Evolutionary conservation across 2,888 invertebrate species (phyloP).

Genomic region (Drosophila borealis): DNA sequence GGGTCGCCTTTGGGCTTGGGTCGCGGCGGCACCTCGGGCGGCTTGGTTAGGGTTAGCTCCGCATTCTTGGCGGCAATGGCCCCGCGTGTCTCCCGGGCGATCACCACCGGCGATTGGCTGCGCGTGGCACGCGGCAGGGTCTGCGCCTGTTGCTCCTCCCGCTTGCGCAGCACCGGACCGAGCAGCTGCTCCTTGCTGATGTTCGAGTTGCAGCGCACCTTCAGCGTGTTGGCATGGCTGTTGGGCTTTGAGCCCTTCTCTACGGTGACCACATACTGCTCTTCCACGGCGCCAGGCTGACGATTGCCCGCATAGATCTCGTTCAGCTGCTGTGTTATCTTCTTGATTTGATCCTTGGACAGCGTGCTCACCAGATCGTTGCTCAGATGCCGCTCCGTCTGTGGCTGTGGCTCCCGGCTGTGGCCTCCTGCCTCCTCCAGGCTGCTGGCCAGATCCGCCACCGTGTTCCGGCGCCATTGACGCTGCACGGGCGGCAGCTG

Average conservation of each 20-base stretch:
- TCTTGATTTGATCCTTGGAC: constrained; percentile 93
- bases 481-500: constrained; percentile 53
- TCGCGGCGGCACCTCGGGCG: constrained; percentile 73
- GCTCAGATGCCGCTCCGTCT: constrained; percentile 88
- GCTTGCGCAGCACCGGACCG: constrained; percentile 79
- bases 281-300: constrained; percentile 74
- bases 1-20: constrained; percentile 41
- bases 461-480: constrained; percentile 93
- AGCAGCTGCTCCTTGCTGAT: constrained; percentile 85
- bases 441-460: constrained; percentile 91
- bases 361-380: constrained; percentile 93
- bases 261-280: constrained; percentile 88
- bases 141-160: constrained; percentile 85
- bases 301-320: constrained; percentile 89
- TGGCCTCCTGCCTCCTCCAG: constrained; percentile 89
- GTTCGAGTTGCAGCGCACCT: constrained; percentile 87
- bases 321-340: constrained; percentile 91
- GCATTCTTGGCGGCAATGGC: constrained; percentile 87
- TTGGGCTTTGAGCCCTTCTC: constrained; percentile 82
- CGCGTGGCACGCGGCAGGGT: constrained; percentile 84
- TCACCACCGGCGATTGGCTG: constrained; percentile 83
- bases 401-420: constrained; percentile 85
- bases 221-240: constrained; percentile 82
- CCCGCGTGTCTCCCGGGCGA: constrained; percentile 87
- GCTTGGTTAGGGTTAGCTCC: constrained; percentile 79